Base-by-base conservation (phyloP, 2,113 vertebrate genomes). In the Lepus timidus region DNA sequence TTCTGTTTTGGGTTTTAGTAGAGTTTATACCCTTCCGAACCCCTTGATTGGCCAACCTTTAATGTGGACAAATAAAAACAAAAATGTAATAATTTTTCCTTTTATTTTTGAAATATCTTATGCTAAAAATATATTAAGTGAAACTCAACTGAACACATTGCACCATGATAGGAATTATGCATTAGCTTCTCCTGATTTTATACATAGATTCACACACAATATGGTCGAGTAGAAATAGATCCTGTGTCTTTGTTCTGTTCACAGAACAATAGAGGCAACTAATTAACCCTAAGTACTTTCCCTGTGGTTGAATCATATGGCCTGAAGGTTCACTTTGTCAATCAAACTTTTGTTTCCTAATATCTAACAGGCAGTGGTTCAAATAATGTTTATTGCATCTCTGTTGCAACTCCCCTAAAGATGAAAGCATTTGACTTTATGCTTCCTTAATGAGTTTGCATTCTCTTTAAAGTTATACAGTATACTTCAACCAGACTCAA, bases 61-160 rank as follows among this genome's bases (percentile, higher is more conserved):
- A 81, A 82, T 76, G 78, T 22, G 36, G 51, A 90, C 31, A 91
- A 68, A 75, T 85, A 62, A 78, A 92, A 85, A 16, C 4, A 78
- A 95, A 80, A 90, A 65, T 79, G n/a, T 61, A 39, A 36, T 73
- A 85, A 93, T 62, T 11, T 70, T 85, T 83, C 33, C 76, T 78
- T 91, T 85, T 70, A 88, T 92, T 92, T 96, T 62, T 97, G 58
- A 94, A 83, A 70, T 65, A 64, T 65, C 81, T 94, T 93, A 49
- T 62, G 49, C 20, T 71, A 27, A 89, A 55, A 49, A 68, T 39
- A 75, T 44, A 1, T 79, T 49, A 88, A 83, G 19, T 85, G 11
- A 84, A 87, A 76, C 19, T 58, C 10, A 90, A 19, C 22, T 94
- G 71, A 93, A 64, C 10, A 68, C 6, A 85, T 9, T 78, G 36